Base-by-base conservation (phyloP, 2,888 invertebrate species). In the Rotaria socialis region DNA sequence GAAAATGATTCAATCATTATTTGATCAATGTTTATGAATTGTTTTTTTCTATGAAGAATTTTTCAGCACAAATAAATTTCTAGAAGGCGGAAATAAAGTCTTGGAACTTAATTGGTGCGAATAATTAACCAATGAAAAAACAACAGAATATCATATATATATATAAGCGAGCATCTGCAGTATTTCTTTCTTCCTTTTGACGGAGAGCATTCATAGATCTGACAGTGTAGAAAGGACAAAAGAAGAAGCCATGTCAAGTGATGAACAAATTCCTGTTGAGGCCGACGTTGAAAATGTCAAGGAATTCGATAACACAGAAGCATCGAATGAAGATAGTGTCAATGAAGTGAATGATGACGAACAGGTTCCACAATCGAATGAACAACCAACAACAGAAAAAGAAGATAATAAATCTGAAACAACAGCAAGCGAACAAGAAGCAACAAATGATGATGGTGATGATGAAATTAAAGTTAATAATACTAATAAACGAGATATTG, bases 171-270 rank as follows among this genome's bases (percentile, higher is more conserved):
- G 58, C 11, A 60, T 60, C 35, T 67, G 67, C 67, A 35, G 19
- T 35, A 19, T 35, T 35, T 67, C 35, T 67, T 67, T 67, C 67
- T 67, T 67, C 35, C 67, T 67, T 67, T 35, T 41, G 6, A 67
- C 67, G 35, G 19, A 67, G 35, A 35, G 16, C 24, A 67, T 41
- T 35, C 6, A 67, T 67, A 67, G 67, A 67, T 67, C 35, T 67
- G 67, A 19, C 67, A 67, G 35, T 55, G 22, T 55, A 55, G 35
- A 67, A 35, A 16, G 19, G 22, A 67, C 11, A 67, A 67, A 35
- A 67, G 16, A 67, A 67, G 67, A 67, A 67, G 35, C 35, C 67
- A 67, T 67, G 67, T 67, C 67, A 27, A 67, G 35, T 27, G 67
- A 67, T 67, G 67, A 67, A 67, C 67, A 67, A 35, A 67, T 35